Evolutionary conservation across 2,797 vertebrate species (phyloP).

Genomic region (Percopsis omiscomaycus): DNA sequence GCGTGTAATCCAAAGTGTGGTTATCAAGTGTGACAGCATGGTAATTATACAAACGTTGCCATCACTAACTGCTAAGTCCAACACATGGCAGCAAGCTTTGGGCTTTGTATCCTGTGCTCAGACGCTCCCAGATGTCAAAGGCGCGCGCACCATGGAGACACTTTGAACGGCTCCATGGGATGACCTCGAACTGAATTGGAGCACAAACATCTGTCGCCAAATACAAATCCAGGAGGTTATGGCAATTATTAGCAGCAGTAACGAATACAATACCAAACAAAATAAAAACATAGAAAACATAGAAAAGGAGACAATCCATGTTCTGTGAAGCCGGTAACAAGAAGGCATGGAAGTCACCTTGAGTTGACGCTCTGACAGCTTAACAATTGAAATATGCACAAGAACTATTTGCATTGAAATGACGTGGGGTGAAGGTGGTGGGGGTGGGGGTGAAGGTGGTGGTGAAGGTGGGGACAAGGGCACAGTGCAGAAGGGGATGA

Average conservation of each 20-base stretch:
- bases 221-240: slow-evolving; percentile 59
- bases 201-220: slow-evolving; percentile 43
- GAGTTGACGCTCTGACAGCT: too few relatives aligned
- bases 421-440: slow-evolving; percentile 27
- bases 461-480: slow-evolving; percentile 17
- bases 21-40: slow-evolving; percentile 26
- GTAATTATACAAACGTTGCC: slow-evolving; percentile 20
- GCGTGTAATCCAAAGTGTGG: slow-evolving; percentile 25
- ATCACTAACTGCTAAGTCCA: slow-evolving; percentile 43
- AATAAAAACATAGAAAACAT: neutral
- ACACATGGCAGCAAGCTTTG: slow-evolving; percentile 61
- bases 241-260: slow-evolving; percentile 72
- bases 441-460: neutral
- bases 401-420: slow-evolving; percentile 60
- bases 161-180: slow-evolving; percentile 22
- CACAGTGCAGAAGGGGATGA: slow-evolving; percentile 65
- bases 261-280: slow-evolving; percentile 62
- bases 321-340: slow-evolving; percentile 57
- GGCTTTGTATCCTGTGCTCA: slow-evolving; percentile 62
- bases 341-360: slow-evolving; percentile 39
- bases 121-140: slow-evolving; percentile 32
- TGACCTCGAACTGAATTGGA: slow-evolving; percentile 38
- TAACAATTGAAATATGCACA: slow-evolving; percentile 62
- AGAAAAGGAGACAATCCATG: slow-evolving; percentile 61
- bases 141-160: slow-evolving; percentile 18